These are phyloP conservation scores for Dichetophora obliterata DNA, from an alignment of 2,888 invertebrate genomes.

Conservation along the genomic window DNA sequence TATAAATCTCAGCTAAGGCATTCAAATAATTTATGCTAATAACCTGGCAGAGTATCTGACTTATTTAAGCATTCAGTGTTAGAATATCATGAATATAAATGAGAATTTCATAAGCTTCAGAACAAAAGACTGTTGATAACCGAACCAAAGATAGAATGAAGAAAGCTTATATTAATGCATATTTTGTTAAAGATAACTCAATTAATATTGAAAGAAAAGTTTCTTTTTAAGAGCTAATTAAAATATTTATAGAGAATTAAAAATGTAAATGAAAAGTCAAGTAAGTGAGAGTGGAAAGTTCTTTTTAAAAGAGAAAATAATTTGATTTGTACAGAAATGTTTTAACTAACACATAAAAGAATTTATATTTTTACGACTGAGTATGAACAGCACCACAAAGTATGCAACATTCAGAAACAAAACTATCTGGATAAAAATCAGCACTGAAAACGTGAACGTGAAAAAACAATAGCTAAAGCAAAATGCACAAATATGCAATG, in stretches of 20 bases:
- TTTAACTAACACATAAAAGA: no score
- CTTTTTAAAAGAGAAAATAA: neutral
- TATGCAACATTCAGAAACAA: no score
- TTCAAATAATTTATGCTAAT: slow-evolving; percentile 21
- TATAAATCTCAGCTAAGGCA: slow-evolving; percentile 8
- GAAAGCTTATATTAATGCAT: neutral
- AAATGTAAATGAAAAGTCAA: neutral
- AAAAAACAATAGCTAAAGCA: neutral
- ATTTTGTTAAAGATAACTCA: no score
- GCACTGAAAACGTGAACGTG: neutral
- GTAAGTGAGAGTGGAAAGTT: neutral
- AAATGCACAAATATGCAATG: neutral
- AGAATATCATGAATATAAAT: slow-evolving; percentile 16
- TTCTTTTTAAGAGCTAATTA: no score
- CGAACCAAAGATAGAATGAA: neutral
- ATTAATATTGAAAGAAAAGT: no score
- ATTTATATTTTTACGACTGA: no score
- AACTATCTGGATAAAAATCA: no score
- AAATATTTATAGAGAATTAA: neutral
- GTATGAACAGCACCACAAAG: no score
- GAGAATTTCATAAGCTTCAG: neutral
- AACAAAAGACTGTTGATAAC: neutral
- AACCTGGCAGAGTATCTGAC: neutral
- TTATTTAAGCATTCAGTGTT: neutral
- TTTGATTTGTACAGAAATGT: no score